A percentile compares a stretch with the other conserved stretches of the same genome.
Evolutionary conservation across 2,888 invertebrate species (phyloP).

Genomic region (Pristionchus arcanus): DNA sequence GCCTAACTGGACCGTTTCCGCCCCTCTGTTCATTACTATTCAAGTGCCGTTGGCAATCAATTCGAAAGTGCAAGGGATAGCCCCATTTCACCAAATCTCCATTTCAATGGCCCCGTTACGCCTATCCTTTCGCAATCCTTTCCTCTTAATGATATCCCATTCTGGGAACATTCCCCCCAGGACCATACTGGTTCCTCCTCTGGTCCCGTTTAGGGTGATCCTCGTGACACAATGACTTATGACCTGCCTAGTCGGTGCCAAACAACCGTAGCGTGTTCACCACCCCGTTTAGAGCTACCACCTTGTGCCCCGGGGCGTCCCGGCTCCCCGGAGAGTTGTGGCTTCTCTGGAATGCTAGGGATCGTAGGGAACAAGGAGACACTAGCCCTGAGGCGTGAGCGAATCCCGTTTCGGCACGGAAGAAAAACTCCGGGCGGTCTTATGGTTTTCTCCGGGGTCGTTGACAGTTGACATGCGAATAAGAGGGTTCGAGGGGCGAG

Average conservation of each 20-base stretch:
- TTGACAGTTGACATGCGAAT: not conserved
- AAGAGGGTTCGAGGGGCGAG: not conserved
- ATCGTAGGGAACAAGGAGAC: not conserved
- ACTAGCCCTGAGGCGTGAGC: not conserved
- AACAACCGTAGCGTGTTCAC: not conserved
- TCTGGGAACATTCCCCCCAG: not conserved
- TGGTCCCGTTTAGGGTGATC: not conserved
- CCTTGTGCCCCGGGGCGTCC: not conserved
- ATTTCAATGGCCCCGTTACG: not conserved
- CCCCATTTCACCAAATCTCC: not conserved
- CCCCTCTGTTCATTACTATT: conserved; percentile 5
- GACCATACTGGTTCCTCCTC: not conserved
- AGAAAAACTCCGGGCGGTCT: not conserved
- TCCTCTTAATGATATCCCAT: too few species aligned
- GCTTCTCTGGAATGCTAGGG: not conserved
- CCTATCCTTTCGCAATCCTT: not conserved
- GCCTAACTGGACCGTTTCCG: not conserved
- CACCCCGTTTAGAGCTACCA: not conserved
- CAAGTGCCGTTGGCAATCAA: not conserved
- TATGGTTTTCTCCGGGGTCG: conserved; percentile 28
- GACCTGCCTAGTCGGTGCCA: not conserved
- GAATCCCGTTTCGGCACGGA: conserved; percentile 8
- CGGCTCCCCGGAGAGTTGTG: not conserved
- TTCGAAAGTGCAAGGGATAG: not conserved
- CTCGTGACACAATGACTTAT: conserved; percentile 35